phyloP scores from a whole-genome alignment of 2,113 vertebrate genomes.

The Dascyllus trimaculatus region DNA sequence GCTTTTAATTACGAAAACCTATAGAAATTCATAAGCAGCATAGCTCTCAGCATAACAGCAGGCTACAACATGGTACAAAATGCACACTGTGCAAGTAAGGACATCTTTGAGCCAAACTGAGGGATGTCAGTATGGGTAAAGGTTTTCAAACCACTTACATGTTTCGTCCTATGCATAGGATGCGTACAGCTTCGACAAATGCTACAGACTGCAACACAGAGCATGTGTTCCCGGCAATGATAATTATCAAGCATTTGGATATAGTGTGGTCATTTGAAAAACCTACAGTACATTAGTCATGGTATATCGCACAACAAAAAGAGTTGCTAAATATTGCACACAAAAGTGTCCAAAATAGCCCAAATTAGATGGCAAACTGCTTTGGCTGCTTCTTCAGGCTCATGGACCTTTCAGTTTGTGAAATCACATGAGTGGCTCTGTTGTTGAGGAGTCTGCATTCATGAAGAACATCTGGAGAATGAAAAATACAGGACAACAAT shows the following conservation, averaged over 20 bases:
- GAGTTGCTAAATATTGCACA: conserved; percentile 34
- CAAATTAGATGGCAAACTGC: conserved; percentile 83
- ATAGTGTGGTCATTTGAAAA: conserved; percentile 52
- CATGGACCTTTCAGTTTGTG: conserved; percentile 84
- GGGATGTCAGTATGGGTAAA: conserved; percentile 49
- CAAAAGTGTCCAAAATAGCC: conserved; percentile 21
- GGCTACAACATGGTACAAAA: conserved; percentile 70
- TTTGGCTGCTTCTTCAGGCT: conserved; percentile 85
- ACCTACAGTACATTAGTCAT: conserved; percentile 67
- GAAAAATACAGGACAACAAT: not conserved
- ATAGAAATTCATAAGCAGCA: conserved; percentile 73
- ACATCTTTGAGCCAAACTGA: conserved; percentile 72
- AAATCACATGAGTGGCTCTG: conserved; percentile 85
- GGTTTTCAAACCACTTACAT: conserved; percentile 50
- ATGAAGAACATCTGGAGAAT: conserved; percentile 84
- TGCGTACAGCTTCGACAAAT: conserved; percentile 45
- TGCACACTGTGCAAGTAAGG: conserved; percentile 76
- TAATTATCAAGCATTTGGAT: conserved; percentile 73
- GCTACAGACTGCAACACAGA: conserved; percentile 63
- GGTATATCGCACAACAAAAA: conserved; percentile 46
- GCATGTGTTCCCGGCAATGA: conserved; percentile 63
- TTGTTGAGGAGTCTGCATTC: conserved; percentile 88
- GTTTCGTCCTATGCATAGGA: conserved; percentile 65
- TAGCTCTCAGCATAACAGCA: conserved; percentile 60
- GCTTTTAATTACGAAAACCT: conserved; percentile 49